Base-by-base conservation (phyloP, 1,140 invertebrate genomes). In the Drosophila insularis region DNA sequence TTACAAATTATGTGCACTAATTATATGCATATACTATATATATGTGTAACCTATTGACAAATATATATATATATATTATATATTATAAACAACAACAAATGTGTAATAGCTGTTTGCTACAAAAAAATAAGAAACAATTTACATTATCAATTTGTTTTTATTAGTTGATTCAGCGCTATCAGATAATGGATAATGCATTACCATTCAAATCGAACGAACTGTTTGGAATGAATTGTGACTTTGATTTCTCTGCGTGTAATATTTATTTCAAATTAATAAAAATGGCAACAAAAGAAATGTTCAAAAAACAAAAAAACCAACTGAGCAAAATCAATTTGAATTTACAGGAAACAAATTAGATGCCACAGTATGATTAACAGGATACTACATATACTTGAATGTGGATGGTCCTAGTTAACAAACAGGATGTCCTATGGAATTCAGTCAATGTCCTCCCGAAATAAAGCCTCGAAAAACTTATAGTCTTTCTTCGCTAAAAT, bases 41-140 rank as follows among this genome's bases (percentile, higher is more conserved):
- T 69, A 85, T 84, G 81, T 80, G 63, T 85, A 84, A 84, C 81
- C 81, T 80, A 84, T 86, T 81, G 74, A 85, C 63, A 78, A 85
- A 84, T 84, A 78, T 72, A 75, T 76, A 74, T 68, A 50, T 74
- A 69, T 68, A 75, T 37, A 35, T n/a, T 35, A 35, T 31, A 65
- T 56, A 54, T 35, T 68, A 69, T 63, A 69, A 65, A 65, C 53
- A 54, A 55, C 63, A 65, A 62, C 21, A 62, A 79, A 75, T 86
- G 79, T 87, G 82, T 87, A 87, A 81, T 87, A 86, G 82, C 81
- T 85, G 81, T 56, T 86, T 85, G 81, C 81, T 86, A 85, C 81
- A 76, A 17, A 17, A 58, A 13, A 23, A 6, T 2, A 19, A n/a
- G 2, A 58, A 35, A 14, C n/a, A 50, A 50, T 17, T 17, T 85